These are phyloP conservation scores for Zygaena filipendulae DNA, from an alignment of 2,888 invertebrate species.

Conservation along the genomic window DNA sequence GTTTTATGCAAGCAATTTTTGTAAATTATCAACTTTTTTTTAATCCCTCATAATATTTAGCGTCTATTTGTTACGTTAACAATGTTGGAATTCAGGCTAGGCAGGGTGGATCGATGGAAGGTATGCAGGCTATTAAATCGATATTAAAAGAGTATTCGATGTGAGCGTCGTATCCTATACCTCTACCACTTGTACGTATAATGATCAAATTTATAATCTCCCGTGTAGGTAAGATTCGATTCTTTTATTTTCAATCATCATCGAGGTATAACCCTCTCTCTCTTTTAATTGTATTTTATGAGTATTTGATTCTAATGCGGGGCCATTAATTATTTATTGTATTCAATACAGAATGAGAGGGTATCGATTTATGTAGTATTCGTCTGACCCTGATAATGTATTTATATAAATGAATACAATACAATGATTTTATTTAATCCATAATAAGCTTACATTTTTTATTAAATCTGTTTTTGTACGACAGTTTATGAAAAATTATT, in stretches of 20 bases:
- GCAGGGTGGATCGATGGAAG: conserved; percentile 43
- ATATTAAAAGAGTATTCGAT: conserved; percentile 55
- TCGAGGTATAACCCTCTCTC: conserved; percentile 53
- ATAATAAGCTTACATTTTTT: too few relatives aligned
- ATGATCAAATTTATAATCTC: conserved; percentile 65
- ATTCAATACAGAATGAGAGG: conserved; percentile 59
- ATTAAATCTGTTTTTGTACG: too few relatives aligned
- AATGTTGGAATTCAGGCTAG: too few relatives aligned
- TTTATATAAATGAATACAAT: too few relatives aligned
- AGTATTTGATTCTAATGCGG: conserved; percentile 67
- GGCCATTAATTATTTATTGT: conserved; percentile 67
- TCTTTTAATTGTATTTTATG: conserved; percentile 70
- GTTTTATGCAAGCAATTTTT: too few relatives aligned
- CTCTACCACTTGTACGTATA: too few relatives aligned
- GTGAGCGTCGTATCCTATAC: conserved; percentile 52
- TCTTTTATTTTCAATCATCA: conserved; percentile 60
- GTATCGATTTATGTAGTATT: conserved; percentile 58
- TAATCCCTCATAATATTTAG: too few relatives aligned
- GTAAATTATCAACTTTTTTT: too few relatives aligned
- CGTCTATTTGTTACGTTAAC: too few relatives aligned
- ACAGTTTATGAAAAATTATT: too few relatives aligned
- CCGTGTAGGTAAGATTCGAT: conserved; percentile 54
- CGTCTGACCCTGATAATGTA: too few relatives aligned
- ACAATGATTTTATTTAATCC: too few relatives aligned
- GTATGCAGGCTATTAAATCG: conserved; percentile 52